phyloP scores from a whole-genome alignment of 2,797 vertebrate species.

The Syngnathus rostellatus region DNA sequence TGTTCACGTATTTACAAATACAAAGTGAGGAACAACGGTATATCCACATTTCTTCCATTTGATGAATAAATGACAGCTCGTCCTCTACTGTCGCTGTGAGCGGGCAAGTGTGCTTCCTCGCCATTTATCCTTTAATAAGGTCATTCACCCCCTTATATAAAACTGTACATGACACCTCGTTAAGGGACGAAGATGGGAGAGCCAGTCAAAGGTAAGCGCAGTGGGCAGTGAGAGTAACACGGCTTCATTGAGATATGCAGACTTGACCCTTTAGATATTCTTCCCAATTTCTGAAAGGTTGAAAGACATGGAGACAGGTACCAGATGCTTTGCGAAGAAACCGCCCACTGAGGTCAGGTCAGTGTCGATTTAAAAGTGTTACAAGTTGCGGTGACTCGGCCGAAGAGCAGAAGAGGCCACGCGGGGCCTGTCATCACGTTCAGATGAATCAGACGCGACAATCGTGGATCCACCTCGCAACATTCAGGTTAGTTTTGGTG shows the following conservation, averaged over 20 bases:
- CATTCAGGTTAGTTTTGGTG: background rate
- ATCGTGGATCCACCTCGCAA: background rate
- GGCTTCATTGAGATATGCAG: background rate
- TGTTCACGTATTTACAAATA: background rate
- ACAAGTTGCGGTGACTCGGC: background rate
- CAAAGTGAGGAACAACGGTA: background rate
- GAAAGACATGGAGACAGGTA: background rate
- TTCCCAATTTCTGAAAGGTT: background rate
- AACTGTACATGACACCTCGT: slow-evolving; percentile 66
- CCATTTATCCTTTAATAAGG: slow-evolving; percentile 62
- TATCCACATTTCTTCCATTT: background rate
- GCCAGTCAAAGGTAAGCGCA: slow-evolving; percentile 25
- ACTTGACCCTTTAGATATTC: background rate
- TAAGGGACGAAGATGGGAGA: slow-evolving; percentile 44
- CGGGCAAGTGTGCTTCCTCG: slow-evolving; percentile 14
- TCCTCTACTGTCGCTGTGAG: background rate
- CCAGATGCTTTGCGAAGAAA: background rate
- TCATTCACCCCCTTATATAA: slow-evolving; percentile 59
- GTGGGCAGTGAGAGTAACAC: slow-evolving; percentile 6
- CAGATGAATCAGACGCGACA: background rate
- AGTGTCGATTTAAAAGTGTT: background rate
- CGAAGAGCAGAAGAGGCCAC: background rate
- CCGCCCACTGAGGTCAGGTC: background rate
- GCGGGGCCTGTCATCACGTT: background rate
- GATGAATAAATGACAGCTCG: background rate